Base-by-base conservation (phyloP, 2,888 invertebrate genomes). In the Iphiclides podalirius region DNA sequence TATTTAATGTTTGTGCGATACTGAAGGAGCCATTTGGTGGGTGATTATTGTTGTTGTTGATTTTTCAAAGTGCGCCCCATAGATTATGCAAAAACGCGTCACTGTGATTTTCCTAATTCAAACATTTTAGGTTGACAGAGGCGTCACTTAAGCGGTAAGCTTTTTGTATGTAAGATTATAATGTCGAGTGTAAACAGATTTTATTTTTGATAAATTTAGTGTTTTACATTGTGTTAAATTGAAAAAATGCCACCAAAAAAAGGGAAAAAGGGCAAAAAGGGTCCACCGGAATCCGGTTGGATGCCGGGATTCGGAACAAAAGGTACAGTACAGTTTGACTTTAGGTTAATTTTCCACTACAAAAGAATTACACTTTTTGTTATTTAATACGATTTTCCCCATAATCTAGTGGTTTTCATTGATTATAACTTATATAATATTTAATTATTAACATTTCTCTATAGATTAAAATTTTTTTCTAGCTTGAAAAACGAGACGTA, bases 281-380 rank as follows among this genome's bases (percentile, higher is more conserved):
- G 77, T 33, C 75, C 77, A 1, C 77, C 84, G 7, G 85, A 86
- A 54, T 86, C 88, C 70, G 88, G 87, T 75, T 87, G 88, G 87
- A 74, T 65, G 78, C 86, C 88, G 13, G 86, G 87, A 23, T 78
- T 86, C 54, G 82, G 80, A 17, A 84, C 88, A 1, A 87, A 82
- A 77, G 84, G 87, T 87, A n/a, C n/a, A 49, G 38, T 8, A 16
- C 3, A 20, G 20, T 1, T 38, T 26, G 6, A 12, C n/a, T 35
- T 28, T n/a, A n/a, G n/a, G n/a, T n/a, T n/a, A n/a, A n/a, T n/a
- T n/a, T n/a, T n/a, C n/a, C n/a, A n/a, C n/a, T n/a, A n/a, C 20
- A 20, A 20, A 20, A 3, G 20, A 4, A 20, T 20, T 20, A 4
- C 20, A 6, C 20, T 20, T 3, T 6, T 20, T 20, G 6, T 4